A percentile compares a stretch with the other conserved stretches of the same genome.
These are phyloP conservation scores for Hetaerina americana DNA, from an alignment of 1,140 invertebrate species.

Conservation along the genomic window DNA sequence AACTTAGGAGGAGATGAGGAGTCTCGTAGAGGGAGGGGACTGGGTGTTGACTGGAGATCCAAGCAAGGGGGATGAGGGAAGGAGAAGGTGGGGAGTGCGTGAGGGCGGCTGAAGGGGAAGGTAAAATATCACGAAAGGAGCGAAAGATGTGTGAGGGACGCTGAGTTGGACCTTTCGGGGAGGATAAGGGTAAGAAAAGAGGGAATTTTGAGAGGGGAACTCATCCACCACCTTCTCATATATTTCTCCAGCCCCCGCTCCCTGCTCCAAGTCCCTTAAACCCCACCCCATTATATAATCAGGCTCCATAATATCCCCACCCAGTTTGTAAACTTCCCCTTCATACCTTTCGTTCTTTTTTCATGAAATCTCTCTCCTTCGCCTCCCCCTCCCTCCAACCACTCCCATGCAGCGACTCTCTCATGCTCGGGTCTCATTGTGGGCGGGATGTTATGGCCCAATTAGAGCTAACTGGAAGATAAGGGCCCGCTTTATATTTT, in stretches of 20 bases:
- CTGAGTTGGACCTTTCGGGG: neutral
- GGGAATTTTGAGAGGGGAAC: neutral
- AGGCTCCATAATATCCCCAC: neutral
- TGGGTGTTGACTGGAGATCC: too few species aligned
- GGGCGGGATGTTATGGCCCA: neutral
- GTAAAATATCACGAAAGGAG: neutral
- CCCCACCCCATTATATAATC: neutral
- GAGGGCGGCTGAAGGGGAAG: too few species aligned
- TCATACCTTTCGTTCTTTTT: too few species aligned
- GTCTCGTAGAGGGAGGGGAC: too few species aligned
- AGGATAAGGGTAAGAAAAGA: neutral
- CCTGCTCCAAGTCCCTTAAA: neutral
- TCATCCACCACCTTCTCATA: neutral
- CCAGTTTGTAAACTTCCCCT: neutral
- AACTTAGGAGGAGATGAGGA: neutral
- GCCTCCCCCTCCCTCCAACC: too few species aligned
- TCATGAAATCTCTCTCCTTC: neutral
- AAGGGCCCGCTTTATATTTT: neutral
- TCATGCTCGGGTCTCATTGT: neutral
- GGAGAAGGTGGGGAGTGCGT: neutral
- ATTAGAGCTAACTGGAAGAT: neutral
- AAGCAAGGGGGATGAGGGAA: neutral
- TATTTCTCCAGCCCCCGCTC: too few species aligned
- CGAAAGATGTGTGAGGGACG: neutral
- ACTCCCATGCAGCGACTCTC: too few species aligned